phyloP scores from a whole-genome alignment of 2,888 invertebrate species.

The Drosophila borealis region DNA sequence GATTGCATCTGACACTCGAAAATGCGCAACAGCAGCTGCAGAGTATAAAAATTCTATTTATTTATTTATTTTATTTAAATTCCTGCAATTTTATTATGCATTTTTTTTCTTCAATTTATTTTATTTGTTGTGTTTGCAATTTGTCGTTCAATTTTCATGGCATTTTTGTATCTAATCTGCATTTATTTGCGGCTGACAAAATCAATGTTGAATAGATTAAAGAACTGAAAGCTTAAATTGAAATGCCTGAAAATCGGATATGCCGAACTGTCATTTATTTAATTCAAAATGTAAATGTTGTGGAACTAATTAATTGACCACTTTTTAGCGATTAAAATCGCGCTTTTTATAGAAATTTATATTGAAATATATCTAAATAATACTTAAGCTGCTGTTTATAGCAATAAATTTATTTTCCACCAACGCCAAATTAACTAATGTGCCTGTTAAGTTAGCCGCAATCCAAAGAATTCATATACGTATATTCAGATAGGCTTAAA shows the following conservation, averaged over 20 bases:
- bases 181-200: constrained; percentile 14
- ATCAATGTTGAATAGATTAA: neutral
- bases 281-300: constrained; percentile 12
- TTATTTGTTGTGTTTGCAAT: constrained; percentile 6
- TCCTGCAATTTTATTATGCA: neutral
- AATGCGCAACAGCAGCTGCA: constrained; percentile 3
- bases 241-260: constrained; percentile 9
- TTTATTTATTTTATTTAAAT: constrained; percentile 8
- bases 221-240: constrained; percentile 8
- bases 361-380: neutral
- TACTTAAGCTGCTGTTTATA: neutral
- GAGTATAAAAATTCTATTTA: constrained; percentile 1
- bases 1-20: constrained; percentile 21
- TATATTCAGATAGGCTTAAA: no score
- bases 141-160: constrained; percentile 3
- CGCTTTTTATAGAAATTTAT: no score
- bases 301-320: neutral
- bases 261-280: constrained; percentile 15
- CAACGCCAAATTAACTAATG: neutral
- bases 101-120: neutral
- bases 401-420: no score
- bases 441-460: neutral
- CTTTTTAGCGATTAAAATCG: neutral
- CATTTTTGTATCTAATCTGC: constrained; percentile 18
- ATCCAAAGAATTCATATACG: no score